phyloP scores from a whole-genome alignment of 2,113 vertebrate species.

The Hiodon alosoides region DNA sequence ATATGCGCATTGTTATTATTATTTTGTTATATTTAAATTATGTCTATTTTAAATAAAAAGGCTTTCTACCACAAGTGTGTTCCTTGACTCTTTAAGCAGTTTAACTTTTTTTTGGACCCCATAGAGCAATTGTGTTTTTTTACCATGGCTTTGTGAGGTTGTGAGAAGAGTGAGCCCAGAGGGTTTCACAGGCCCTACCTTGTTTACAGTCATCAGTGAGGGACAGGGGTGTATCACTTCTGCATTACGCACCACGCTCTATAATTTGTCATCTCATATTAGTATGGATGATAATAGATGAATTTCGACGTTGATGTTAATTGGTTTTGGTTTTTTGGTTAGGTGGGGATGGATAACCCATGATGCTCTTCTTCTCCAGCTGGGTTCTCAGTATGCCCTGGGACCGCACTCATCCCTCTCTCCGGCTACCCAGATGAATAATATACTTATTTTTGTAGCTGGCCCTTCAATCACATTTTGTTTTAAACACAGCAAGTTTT shows the following conservation, averaged over 20 bases:
- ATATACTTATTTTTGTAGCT: conserved; percentile 21
- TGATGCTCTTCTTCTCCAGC: background rate
- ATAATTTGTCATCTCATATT: conserved; percentile 63
- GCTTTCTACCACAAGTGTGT: background rate
- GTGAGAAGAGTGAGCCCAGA: background rate
- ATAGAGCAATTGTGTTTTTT: background rate
- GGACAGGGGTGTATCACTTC: conserved; percentile 19
- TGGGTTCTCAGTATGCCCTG: background rate
- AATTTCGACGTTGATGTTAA: conserved; percentile 66
- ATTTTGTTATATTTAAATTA: background rate
- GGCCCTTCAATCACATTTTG: conserved; percentile 24
- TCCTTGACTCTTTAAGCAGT: background rate
- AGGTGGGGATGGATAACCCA: conserved; percentile 33
- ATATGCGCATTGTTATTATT: background rate
- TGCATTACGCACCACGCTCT: conserved; percentile 33
- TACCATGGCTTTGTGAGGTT: background rate
- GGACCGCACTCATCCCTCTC: background rate
- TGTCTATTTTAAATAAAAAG: background rate
- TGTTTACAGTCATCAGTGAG: conserved; percentile 11
- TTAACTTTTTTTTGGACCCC: background rate
- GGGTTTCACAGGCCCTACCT: background rate
- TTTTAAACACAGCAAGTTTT: conserved; percentile 4
- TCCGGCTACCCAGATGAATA: conserved; percentile 22
- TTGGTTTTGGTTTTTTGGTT: conserved; percentile 53
- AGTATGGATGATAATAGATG: conserved; percentile 59